Percentiles rank a stretch among this genome's conserved stretches.
Evolutionary conservation across 2,113 vertebrate genomes (phyloP).

Genomic region (Macaca mulatta): DNA sequence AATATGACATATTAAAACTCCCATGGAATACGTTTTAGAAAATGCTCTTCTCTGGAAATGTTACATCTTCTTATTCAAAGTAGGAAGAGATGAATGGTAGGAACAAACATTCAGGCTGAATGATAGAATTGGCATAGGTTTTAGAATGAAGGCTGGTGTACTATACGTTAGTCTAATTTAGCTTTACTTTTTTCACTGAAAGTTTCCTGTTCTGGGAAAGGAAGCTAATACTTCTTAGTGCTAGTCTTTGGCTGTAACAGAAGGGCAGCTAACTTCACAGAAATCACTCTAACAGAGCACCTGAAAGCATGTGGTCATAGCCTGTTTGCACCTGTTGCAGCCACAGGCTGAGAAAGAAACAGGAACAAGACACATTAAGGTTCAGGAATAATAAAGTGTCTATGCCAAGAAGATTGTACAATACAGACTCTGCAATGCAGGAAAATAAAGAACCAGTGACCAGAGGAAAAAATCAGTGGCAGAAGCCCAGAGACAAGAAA

Average conservation of each 20-base stretch:
- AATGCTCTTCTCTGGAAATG: background rate
- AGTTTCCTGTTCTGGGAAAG: background rate
- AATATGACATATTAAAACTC: background rate
- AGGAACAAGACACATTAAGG: slow-evolving; percentile 71
- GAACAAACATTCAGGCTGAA: background rate
- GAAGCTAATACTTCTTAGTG: background rate
- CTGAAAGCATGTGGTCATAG: slow-evolving; percentile 16
- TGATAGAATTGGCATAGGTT: background rate
- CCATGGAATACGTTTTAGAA: background rate
- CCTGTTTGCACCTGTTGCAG: slow-evolving; percentile 71
- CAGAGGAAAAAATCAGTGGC: slow-evolving; percentile 79
- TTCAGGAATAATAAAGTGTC: slow-evolving; percentile 71
- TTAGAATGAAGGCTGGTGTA: background rate
- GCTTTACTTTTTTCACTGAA: background rate
- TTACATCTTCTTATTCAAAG: background rate
- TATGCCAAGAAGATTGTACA: slow-evolving; percentile 80
- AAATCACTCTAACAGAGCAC: background rate
- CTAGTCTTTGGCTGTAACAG: background rate
- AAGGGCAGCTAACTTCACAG: background rate
- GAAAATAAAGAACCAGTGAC: slow-evolving; percentile 80
- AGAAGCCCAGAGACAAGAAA: slow-evolving; percentile 79
- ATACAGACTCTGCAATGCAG: slow-evolving; percentile 79
- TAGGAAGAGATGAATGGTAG: background rate
- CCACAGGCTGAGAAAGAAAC: slow-evolving; percentile 73
- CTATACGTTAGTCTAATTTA: background rate